Percentiles rank a stretch among this genome's conserved stretches.
These are phyloP conservation scores for Scolanthus callimorphus DNA, from an alignment of 92 coral and sea anemone species.

Conservation along the genomic window DNA sequence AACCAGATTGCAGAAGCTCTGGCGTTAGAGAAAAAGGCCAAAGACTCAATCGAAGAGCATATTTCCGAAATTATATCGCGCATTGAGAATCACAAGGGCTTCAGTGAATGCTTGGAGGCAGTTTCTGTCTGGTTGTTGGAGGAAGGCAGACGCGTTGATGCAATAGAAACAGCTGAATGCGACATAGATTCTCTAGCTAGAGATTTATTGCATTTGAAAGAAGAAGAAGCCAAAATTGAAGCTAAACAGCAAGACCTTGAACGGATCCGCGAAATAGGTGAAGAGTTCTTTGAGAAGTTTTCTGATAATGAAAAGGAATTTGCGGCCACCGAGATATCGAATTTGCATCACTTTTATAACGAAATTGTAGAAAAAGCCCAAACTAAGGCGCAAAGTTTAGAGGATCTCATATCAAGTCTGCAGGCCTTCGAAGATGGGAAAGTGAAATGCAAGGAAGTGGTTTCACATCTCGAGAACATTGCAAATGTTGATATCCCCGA, in stretches of 20 bases:
- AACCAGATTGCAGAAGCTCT: background rate
- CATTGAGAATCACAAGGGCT: conserved; percentile 3
- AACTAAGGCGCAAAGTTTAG: conserved; percentile 5
- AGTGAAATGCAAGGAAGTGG: conserved; percentile 44
- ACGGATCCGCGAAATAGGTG: conserved; percentile 27
- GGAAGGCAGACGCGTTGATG: background rate
- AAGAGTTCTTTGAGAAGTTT: conserved; percentile 18
- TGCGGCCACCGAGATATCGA: conserved; percentile 8
- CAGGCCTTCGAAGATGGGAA: conserved; percentile 50
- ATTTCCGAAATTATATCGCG: conserved; percentile 10
- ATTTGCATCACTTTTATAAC: conserved; percentile 10
- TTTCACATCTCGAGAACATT: conserved; percentile 39
- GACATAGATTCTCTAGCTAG: conserved; percentile 4
- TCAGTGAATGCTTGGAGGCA: conserved; percentile 12
- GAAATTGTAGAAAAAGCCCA: conserved; percentile 18
- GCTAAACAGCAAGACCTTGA: conserved; percentile 21
- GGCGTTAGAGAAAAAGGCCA: background rate
- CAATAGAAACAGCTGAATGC: background rate
- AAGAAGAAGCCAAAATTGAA: conserved; percentile 7
- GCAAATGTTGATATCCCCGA: conserved; percentile 17
- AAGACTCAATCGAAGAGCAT: conserved; percentile 9
- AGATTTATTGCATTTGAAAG: conserved; percentile 6
- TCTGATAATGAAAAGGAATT: conserved; percentile 38
- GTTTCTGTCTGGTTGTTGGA: conserved; percentile 20
- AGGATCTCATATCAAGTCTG: conserved; percentile 9